phyloP scores from a whole-genome alignment of 2,113 vertebrate genomes.

The Leptobrachium ailaonicum region DNA sequence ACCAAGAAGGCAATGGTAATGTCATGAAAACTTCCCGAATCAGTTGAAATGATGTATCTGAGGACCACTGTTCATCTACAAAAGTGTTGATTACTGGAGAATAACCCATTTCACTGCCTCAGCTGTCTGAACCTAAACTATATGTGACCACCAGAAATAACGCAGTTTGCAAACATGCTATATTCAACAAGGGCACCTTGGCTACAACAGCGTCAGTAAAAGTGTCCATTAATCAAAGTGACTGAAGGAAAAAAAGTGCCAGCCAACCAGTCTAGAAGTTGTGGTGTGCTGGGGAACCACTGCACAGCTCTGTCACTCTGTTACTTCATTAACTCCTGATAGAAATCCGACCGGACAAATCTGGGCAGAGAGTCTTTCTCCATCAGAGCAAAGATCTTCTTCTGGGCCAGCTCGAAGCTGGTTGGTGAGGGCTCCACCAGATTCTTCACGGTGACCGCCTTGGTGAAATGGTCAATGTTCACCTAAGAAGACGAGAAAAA shows the following conservation, averaged over 20 bases:
- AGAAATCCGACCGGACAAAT: constrained; percentile 85
- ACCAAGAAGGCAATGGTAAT: too few species aligned
- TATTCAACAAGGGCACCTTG: constrained; percentile 22
- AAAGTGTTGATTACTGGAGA: too few species aligned
- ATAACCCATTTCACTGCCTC: too few species aligned
- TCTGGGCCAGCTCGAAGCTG: constrained; percentile 91
- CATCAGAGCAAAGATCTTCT: constrained; percentile 89
- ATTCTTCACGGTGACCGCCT: constrained; percentile 87
- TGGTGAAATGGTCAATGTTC: constrained; percentile 95
- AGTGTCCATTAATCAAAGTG: constrained; percentile 19
- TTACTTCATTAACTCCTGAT: constrained; percentile 83
- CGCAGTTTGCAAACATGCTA: not conserved
- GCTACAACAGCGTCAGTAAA: constrained; percentile 31
- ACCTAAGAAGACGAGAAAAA: constrained; percentile 69
- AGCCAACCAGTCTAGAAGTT: constrained; percentile 20
- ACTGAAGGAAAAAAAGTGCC: constrained; percentile 12
- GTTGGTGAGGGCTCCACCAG: constrained; percentile 79
- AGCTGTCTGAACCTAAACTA: not conserved
- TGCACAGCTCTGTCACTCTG: constrained; percentile 49
- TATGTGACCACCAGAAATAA: not conserved
- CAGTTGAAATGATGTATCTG: too few species aligned
- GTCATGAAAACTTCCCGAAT: too few species aligned
- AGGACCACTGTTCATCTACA: too few species aligned
- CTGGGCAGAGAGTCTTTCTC: constrained; percentile 94
- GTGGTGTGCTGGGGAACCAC: constrained; percentile 26